These are phyloP conservation scores for Teleiodes luculella DNA, from an alignment of 2,888 invertebrate genomes.

Conservation along the genomic window DNA sequence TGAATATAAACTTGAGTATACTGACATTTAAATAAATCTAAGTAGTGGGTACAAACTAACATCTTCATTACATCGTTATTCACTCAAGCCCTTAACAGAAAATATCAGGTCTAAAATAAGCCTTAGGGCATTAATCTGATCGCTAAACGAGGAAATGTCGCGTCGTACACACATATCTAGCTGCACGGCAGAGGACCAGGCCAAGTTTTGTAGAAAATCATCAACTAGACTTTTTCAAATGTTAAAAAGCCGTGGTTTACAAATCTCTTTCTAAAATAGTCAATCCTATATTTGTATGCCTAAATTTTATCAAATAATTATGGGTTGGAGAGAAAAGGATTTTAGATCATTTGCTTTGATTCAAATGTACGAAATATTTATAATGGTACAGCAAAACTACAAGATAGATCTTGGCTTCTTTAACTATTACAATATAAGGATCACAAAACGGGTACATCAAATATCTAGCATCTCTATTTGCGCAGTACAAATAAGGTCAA, in stretches of 20 bases:
- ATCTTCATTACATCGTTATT: constrained; percentile 1
- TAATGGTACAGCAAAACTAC: too few relatives aligned
- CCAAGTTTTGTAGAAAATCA: neutral
- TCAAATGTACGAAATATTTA: too few relatives aligned
- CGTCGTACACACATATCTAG: neutral
- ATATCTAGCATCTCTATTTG: neutral
- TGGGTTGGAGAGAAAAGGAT: too few relatives aligned
- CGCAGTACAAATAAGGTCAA: neutral
- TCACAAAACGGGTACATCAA: too few relatives aligned
- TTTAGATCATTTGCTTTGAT: too few relatives aligned
- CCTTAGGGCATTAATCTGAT: neutral
- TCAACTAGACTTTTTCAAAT: neutral
- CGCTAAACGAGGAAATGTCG: constrained; percentile 4
- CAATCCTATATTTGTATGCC: too few relatives aligned
- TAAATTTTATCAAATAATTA: too few relatives aligned
- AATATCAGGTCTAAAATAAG: neutral
- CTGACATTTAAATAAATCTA: too few relatives aligned
- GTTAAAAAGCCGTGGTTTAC: neutral
- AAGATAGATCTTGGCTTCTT: too few relatives aligned
- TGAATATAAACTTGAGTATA: too few relatives aligned
- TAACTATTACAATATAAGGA: too few relatives aligned
- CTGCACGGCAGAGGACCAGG: neutral
- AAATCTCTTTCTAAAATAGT: neutral
- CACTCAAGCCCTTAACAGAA: constrained; percentile 14
- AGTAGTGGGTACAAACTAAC: neutral